Evolutionary conservation across 2,888 invertebrate species (phyloP).

Genomic region (Tineola bisselliella): DNA sequence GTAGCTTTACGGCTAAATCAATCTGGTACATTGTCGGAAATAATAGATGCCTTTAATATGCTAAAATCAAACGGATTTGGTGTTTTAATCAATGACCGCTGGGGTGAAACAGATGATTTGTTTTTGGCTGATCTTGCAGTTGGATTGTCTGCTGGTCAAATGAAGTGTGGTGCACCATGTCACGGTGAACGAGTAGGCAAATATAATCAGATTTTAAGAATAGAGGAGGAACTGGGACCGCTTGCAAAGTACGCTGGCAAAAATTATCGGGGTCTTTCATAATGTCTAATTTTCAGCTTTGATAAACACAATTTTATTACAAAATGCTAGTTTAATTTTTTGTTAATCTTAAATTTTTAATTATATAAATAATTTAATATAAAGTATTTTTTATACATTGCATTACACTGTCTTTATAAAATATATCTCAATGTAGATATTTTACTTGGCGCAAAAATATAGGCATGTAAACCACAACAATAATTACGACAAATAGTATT

Average conservation of each 20-base stretch:
- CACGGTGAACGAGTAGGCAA: slow-evolving; percentile 95
- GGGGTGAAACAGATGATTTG: slow-evolving; percentile 98
- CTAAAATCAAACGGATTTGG: slow-evolving; percentile 98
- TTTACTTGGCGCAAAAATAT: background rate
- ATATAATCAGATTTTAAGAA: slow-evolving; percentile 97
- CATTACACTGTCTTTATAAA: no score
- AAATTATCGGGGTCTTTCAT: slow-evolving; percentile 81
- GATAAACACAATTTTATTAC: background rate
- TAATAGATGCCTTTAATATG: slow-evolving; percentile 92
- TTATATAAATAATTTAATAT: no score
- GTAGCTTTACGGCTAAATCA: slow-evolving; percentile 95
- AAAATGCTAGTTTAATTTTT: no score
- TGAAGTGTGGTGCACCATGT: slow-evolving; percentile 98
- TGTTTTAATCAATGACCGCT: slow-evolving; percentile 54
- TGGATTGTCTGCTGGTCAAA: slow-evolving; percentile 96
- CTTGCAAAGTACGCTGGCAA: slow-evolving; percentile 93
- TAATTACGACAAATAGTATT: slow-evolving; percentile 30
- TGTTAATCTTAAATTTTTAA: no score
- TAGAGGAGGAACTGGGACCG: slow-evolving; percentile 95
- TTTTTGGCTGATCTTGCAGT: slow-evolving; percentile 98
- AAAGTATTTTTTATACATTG: no score
- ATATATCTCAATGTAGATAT: background rate
- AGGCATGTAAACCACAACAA: slow-evolving; percentile 2
- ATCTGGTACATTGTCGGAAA: slow-evolving; percentile 95
- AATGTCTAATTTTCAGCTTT: slow-evolving; percentile 18